These are phyloP conservation scores for Euwallacea fornicatus DNA, from an alignment of 1,140 invertebrate genomes.

Conservation along the genomic window DNA sequence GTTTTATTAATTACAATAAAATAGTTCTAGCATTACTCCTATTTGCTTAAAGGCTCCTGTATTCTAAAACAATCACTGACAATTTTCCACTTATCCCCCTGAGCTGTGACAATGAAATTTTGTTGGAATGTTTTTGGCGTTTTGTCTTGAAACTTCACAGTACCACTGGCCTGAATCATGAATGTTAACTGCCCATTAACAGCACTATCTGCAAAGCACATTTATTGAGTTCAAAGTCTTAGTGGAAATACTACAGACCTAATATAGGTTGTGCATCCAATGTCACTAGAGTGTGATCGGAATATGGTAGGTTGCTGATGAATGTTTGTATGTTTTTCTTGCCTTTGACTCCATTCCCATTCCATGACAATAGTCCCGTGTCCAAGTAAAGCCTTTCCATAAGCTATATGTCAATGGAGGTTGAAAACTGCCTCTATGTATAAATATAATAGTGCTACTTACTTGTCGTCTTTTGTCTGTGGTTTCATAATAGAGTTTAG, in stretches of 20 bases:
- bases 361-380: slow-evolving; percentile 79
- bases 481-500: slow-evolving; percentile 79
- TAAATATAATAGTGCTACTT: slow-evolving; percentile 50
- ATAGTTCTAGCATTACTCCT: not conserved
- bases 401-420: slow-evolving; percentile 56
- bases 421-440: not conserved
- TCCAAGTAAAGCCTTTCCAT: slow-evolving; percentile 79
- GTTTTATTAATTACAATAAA: not conserved
- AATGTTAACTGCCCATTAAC: slow-evolving; percentile 70
- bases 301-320: slow-evolving; percentile 70
- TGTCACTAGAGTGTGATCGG: slow-evolving; percentile 69
- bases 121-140: slow-evolving; percentile 72
- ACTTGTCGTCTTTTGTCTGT: slow-evolving; percentile 80
- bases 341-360: slow-evolving; percentile 76
- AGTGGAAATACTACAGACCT: slow-evolving; percentile 55
- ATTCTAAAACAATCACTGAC: slow-evolving; percentile 78
- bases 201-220: slow-evolving; percentile 52
- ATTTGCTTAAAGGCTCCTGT: slow-evolving; percentile 60
- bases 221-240: slow-evolving; percentile 2
- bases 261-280: slow-evolving; percentile 79
- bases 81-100: slow-evolving; percentile 87
- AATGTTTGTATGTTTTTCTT: slow-evolving; percentile 78
- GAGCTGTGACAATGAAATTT: slow-evolving; percentile 78
- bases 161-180: slow-evolving; percentile 73
- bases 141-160: slow-evolving; percentile 67